phyloP scores from a whole-genome alignment of 2,888 invertebrate species.

The Torymus aiolomorphi region DNA sequence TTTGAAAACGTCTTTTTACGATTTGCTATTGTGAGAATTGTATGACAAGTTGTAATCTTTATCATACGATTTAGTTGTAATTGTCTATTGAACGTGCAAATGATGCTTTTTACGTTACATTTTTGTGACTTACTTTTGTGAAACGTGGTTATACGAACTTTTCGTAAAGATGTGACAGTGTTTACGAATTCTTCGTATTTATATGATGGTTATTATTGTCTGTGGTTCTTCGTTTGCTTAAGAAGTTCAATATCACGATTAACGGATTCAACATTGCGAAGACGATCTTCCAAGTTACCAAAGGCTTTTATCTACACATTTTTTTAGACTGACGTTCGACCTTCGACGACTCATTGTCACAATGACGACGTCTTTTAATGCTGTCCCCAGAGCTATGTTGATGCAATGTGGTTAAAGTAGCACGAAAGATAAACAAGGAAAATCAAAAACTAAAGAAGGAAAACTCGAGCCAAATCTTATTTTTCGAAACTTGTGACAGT shows the following conservation, averaged over 20 bases:
- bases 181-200: too few relatives aligned
- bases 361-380: background rate
- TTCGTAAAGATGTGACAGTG: too few relatives aligned
- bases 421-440: slow-evolving; percentile 9
- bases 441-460: slow-evolving; percentile 21
- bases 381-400: background rate
- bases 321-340: slow-evolving; percentile 39
- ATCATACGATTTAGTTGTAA: too few relatives aligned
- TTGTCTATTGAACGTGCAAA: too few relatives aligned
- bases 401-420: background rate
- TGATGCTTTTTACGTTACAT: background rate
- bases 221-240: too few relatives aligned
- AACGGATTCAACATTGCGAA: slow-evolving; percentile 1
- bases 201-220: too few relatives aligned
- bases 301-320: slow-evolving; percentile 39
- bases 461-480: slow-evolving; percentile 4
- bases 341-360: slow-evolving; percentile 11
- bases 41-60: too few relatives aligned
- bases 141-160: too few relatives aligned
- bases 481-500: slow-evolving; percentile 4
- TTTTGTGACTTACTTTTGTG: too few relatives aligned
- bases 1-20: too few relatives aligned
- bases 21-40: too few relatives aligned
- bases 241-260: too few relatives aligned
- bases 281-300: slow-evolving; percentile 41